A percentile compares a stretch with the other conserved stretches of the same genome.
phyloP scores from a whole-genome alignment of 2,113 vertebrate genomes.

The Entomyzon cyanotis region DNA sequence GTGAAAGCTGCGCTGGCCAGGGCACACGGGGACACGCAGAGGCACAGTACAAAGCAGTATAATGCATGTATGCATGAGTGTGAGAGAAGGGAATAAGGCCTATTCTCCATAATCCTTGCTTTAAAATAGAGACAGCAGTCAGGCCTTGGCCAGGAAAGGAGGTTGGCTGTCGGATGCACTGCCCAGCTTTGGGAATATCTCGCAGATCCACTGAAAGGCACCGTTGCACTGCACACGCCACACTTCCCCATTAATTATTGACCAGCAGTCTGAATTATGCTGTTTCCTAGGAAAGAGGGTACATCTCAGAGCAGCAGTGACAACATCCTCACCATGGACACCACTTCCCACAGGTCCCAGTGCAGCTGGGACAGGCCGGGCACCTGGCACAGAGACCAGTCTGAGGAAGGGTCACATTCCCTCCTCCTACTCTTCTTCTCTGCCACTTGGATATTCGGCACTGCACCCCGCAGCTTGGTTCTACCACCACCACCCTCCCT shows the following conservation, averaged over 20 bases:
- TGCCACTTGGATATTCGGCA: not conserved
- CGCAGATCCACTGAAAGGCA: rapidly evolving
- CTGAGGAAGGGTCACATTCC: not conserved
- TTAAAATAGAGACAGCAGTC: not conserved
- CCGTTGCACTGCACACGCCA: rapidly evolving
- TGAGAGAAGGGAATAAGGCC: not conserved
- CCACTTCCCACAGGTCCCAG: not conserved
- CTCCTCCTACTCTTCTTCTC: not conserved
- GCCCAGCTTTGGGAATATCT: not conserved
- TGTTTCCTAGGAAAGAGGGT: not conserved
- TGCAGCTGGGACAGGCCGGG: not conserved
- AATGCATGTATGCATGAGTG: not conserved
- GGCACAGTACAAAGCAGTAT: not conserved
- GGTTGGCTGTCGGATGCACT: rapidly evolving
- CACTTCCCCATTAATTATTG: rapidly evolving
- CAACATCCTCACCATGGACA: rapidly evolving
- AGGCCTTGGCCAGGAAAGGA: not conserved
- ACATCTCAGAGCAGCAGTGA: not conserved
- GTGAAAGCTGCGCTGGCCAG: not conserved
- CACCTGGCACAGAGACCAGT: not conserved
- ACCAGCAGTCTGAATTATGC: rapidly evolving
- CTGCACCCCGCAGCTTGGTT: not conserved
- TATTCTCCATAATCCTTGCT: not conserved
- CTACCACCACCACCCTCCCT: not conserved
- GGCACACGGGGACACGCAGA: not conserved